Conservation (phyloP, 2,797 vertebrate species). For the Neomorphus geoffroyi region DNA sequence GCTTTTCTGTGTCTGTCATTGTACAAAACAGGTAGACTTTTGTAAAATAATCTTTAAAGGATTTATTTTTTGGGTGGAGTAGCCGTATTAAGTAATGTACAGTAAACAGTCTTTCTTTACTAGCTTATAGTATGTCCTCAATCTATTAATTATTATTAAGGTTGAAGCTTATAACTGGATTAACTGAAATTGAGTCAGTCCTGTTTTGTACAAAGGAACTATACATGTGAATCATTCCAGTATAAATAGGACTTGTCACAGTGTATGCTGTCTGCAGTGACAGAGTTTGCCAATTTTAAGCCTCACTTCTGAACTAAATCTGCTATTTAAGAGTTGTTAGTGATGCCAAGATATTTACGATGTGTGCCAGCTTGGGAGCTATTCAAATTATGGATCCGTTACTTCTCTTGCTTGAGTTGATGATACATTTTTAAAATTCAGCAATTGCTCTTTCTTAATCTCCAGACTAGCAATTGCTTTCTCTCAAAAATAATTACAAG, state of each 20-base stretch:
- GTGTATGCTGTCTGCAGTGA: not conserved
- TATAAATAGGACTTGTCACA: not conserved
- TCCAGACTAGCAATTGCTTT: constrained; percentile 19
- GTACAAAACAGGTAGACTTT: not conserved
- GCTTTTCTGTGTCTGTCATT: not conserved
- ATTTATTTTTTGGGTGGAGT: not conserved
- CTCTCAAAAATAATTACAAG: constrained; percentile 40
- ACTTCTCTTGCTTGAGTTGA: not conserved
- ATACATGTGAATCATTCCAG: not conserved
- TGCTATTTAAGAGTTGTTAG: not conserved
- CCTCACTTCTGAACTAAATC: not conserved
- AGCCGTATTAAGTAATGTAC: not conserved
- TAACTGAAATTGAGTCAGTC: not conserved
- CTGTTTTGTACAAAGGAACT: not conserved
- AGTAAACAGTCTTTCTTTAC: not conserved
- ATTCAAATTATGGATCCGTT: not conserved
- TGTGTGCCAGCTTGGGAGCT: not conserved
- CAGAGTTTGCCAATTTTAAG: not conserved
- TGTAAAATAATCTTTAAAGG: not conserved
- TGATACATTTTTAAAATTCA: constrained; percentile 24
- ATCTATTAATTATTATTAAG: not conserved
- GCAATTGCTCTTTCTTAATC: not conserved
- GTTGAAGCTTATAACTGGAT: not conserved
- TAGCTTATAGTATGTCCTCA: not conserved
- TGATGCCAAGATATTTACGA: not conserved